These are phyloP conservation scores for Chloropsis hardwickii DNA, from an alignment of 2,113 vertebrate species.

Conservation along the genomic window DNA sequence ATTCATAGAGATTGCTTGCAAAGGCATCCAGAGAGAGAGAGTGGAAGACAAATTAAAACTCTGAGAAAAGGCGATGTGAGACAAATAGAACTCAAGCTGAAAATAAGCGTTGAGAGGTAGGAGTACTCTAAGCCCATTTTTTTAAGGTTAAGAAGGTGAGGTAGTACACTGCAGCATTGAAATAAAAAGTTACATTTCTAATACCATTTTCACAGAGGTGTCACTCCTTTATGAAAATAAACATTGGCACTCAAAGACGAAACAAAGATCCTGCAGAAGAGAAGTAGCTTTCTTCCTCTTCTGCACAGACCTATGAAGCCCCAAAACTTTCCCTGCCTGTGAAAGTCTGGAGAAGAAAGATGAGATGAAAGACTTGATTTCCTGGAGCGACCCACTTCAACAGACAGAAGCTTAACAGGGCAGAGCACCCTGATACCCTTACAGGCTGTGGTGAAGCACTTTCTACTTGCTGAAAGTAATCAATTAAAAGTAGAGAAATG, in stretches of 20 bases:
- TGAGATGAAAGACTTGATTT: not conserved
- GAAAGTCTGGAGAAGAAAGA: not conserved
- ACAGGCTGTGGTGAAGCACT: not conserved
- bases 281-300: not conserved
- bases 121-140: not conserved
- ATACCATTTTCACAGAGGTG: not conserved
- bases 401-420: not conserved
- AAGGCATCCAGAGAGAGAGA: not conserved
- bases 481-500: not conserved
- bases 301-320: not conserved
- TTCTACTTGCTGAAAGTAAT: not conserved
- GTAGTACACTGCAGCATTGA: not conserved
- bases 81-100: not conserved
- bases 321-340: not conserved
- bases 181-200: not conserved
- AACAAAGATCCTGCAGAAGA: not conserved
- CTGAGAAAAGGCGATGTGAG: not conserved
- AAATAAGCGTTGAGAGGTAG: not conserved
- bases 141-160: not conserved
- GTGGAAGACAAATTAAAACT: not conserved
- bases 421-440: not conserved
- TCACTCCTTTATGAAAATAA: not conserved
- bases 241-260: not conserved
- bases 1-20: not conserved
- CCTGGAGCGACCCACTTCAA: not conserved